Evolutionary conservation across 2,113 vertebrate genomes (phyloP), one percentile per base, ranked within the genome.

Genomic region (Gyps fulvus): DNA sequence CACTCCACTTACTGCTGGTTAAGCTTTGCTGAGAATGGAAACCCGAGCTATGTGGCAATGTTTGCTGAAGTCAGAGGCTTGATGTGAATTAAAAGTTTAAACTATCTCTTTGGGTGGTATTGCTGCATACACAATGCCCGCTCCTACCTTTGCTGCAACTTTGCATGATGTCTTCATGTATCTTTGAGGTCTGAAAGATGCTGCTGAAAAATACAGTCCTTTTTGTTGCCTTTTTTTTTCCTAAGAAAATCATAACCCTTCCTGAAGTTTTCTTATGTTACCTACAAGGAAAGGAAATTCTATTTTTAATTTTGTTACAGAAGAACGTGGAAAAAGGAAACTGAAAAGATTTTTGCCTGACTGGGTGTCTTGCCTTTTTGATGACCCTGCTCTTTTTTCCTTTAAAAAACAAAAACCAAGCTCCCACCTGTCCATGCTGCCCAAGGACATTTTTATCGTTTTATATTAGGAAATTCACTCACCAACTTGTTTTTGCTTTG

Each of bases 1-100:
- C 13, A 15, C 34, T 57, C 10, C 31, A 2, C 38, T 47, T 42
- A 15, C n/a, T 21, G n/a, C 23, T 21, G 31, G 63, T 21, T 55
- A 40, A 47, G 36, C 32, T 50, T 72, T 62, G 40, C 42, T 67
- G 52, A 40, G 54, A 42, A 34, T 27, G 9, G 43, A 86, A 45
- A 40, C 42, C 34, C 0, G 0, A 57, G 10, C 4, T 50, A 8
- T 29, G 11, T 21, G 36, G 13, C 38, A 55, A 3, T 40, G 36
- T 61, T 61, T 50, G 13, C 58, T n/a, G 15, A 57, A 77, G 22
- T 43, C 40, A 34, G 23, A 82, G 71, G 34, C 45, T 72, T 20
- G 47, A 16, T 36, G 19, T 42, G 54, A 38, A 20, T 61, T 29
- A 21, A 29, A 65, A 85, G 17, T 43, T 59, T 25, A 26, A 59